phyloP scores from a whole-genome alignment of 23 tunicate species.

The Botrylloides violaceus region DNA sequence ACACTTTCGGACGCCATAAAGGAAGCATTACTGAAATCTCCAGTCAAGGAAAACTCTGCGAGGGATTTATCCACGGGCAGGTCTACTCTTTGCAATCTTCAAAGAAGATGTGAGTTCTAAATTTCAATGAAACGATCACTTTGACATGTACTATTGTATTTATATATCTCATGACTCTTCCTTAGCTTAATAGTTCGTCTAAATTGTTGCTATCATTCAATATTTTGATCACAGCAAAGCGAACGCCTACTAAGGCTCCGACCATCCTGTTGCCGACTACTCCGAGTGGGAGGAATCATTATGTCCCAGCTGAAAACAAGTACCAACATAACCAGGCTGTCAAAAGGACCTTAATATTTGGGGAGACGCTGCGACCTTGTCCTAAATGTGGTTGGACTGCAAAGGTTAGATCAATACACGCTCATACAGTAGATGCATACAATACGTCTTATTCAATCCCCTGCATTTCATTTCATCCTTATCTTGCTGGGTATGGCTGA shows the following conservation, averaged over 20 bases:
- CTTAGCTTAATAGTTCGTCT: too few species aligned
- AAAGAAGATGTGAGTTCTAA: neutral
- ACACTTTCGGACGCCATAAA: constrained; percentile 1
- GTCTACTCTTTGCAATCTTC: neutral
- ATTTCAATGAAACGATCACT: neutral
- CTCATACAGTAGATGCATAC: neutral
- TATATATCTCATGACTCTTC: neutral
- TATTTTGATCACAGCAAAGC: neutral
- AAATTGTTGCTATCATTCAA: neutral
- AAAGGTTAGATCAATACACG: constrained; percentile 5
- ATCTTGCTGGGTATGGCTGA: too few species aligned
- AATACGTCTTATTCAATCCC: neutral
- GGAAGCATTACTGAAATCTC: constrained; percentile 18
- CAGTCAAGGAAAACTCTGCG: neutral
- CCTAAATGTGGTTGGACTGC: constrained; percentile 27
- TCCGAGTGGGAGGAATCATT: constrained; percentile 16
- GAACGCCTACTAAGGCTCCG: neutral
- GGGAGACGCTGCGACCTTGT: neutral
- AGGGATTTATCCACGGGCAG: constrained; percentile 3
- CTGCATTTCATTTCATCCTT: too few species aligned
- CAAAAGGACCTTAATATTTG: constrained; percentile 6
- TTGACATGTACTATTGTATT: neutral
- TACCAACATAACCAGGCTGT: constrained; percentile 10
- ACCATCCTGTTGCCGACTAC: constrained; percentile 9
- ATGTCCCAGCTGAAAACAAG: constrained; percentile 3